Base-by-base conservation (phyloP, 2,113 vertebrate species). In the Parotia lawesii region DNA sequence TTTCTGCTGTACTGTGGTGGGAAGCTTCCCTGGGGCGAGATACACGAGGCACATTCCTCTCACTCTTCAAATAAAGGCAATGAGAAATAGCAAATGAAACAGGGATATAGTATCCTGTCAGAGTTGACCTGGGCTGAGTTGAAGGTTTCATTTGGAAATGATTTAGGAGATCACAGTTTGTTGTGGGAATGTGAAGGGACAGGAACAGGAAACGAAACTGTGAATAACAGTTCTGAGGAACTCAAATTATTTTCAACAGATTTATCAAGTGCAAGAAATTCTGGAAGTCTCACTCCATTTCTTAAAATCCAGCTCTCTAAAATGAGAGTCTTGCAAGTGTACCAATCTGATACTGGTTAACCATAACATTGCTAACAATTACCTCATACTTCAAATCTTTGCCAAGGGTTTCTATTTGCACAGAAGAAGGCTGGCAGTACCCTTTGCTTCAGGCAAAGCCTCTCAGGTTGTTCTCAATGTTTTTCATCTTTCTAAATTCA, bases 401-500 rank as follows among this genome's bases (percentile, higher is more conserved):
- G 76, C 73, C 31, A 74, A 67, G 25, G 10, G 16, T 89, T 84
- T 86, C 53, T 77, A 20, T 79, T 76, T 83, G 47, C 56, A 74
- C 37, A 80, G 56, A 35, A 86, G 89, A 94, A 94, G 81, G 19
- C 51, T 79, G 69, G 75, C 65, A 87, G 31, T 86, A 82, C 70
- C 74, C 66, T 75, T 90, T 72, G 47, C 77, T 83, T 85, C 88
- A 64, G 72, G 54, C 37, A 92, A 85, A 95, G 72, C 42, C 23
- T 69, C 50, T 44, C 80, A 61, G 51, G 47, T 90, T 79, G 22
- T 62, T 95, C 57, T 45, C 70, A 4, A 35, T 76, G 45, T 65
- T 83, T 79, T 95, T 90, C 44, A 58, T 85, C 77, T 88, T 95
- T 72, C 73, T 60, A 77, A 96, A 92, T 51, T 15, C 37, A 69